Evolutionary conservation across 2,888 invertebrate species (phyloP), one percentile per base, ranked within the genome.

Genomic region (Microplitis deprimator): DNA sequence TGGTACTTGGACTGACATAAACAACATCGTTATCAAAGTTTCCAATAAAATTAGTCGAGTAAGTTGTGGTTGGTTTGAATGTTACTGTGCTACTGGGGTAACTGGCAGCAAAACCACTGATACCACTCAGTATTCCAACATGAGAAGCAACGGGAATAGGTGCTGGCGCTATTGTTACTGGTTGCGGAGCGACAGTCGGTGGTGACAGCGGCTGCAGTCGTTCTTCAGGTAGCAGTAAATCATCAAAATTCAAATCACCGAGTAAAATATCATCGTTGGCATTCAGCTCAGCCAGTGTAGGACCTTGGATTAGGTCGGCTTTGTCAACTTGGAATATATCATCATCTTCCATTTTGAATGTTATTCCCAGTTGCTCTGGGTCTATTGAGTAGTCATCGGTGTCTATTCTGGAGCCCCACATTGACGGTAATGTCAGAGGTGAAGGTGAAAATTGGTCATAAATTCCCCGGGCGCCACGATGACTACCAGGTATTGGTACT

Each of bases 261-360:
- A 96, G 89, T 65, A 96, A 92, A 59, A 94, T 94, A 82, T 96
- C 96, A 81, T 96, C 96, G 84, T 96, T 96, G 17, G 95, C 95
- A 90, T 96, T 96, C 73, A 97, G 90, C 88, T 97, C 96, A 0
- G 96, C 96, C 75, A 97, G 91, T 80, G 96, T 96, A 0, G 96
- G 95, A 4, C 95, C 93, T 89, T 96, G 94, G 84, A 96, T 95
- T 80, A 96, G 91, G 90, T 96, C 96, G 61, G 95, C 93, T 90
- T 96, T 96, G 89, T 97, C 96, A 75, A 96, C 95, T 92, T 96
- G 94, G 88, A 96, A 96, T 84, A 96, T 96, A 87, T 96, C 96
- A 87, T 96, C 96, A 85, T 96, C 96, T 85, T 96, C 96, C 93
- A 96, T 94, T 89, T 93, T 94, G 84, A 94, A 94, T 10, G 93